These are phyloP conservation scores for Hyperoplus immaculatus DNA, from an alignment of 2,797 vertebrate species.

Conservation along the genomic window DNA sequence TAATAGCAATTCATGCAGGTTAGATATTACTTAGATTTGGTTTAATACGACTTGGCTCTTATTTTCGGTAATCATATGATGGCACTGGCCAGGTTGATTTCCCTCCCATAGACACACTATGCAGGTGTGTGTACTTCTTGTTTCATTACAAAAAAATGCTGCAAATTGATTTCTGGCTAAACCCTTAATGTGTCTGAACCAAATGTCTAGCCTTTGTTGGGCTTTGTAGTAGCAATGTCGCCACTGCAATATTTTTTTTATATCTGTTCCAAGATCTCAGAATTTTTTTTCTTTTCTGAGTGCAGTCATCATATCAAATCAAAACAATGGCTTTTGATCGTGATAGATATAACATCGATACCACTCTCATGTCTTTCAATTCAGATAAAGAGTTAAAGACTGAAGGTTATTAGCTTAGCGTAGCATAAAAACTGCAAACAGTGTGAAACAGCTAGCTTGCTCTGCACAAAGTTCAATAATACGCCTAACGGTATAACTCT, in stretches of 20 bases:
- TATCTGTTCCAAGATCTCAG: not conserved
- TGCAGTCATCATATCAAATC: not conserved
- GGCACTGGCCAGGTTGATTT: not conserved
- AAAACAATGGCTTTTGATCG: not conserved
- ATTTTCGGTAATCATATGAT: not conserved
- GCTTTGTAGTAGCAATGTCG: not conserved
- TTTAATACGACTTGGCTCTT: not conserved
- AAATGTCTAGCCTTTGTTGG: not conserved
- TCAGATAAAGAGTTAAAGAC: not conserved
- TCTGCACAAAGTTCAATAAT: not conserved
- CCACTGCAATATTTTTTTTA: no score
- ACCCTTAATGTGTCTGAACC: not conserved
- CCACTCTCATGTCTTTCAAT: not conserved
- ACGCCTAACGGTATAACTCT: not conserved
- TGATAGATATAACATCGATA: not conserved
- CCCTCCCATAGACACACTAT: not conserved
- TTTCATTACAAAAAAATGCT: not conserved
- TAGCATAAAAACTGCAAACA: not conserved
- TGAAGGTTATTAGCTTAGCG: not conserved
- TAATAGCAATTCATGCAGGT: conserved; percentile 21
- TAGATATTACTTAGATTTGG: not conserved
- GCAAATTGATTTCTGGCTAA: not conserved
- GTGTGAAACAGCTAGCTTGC: not conserved
- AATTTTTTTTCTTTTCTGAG: not conserved
- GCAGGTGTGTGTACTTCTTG: not conserved